These are phyloP conservation scores for Dascyllus trimaculatus DNA, from an alignment of 2,113 vertebrate species.

Conservation along the genomic window DNA sequence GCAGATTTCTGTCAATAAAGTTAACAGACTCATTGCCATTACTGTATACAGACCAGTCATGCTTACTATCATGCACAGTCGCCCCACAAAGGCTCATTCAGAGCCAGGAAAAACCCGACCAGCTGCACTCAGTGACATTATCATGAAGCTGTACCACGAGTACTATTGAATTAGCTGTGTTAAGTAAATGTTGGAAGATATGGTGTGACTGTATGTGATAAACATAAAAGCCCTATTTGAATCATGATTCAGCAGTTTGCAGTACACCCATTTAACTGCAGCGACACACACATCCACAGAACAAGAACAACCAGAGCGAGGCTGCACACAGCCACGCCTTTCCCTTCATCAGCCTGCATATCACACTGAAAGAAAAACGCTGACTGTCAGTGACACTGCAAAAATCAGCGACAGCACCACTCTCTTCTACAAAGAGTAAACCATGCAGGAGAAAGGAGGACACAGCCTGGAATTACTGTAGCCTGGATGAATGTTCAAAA, in stretches of 20 bases:
- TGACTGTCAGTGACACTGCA: conserved; percentile 79
- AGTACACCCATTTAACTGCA: neutral
- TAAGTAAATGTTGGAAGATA: neutral
- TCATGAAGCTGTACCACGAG: neutral
- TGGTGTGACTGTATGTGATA: neutral
- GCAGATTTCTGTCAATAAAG: no score
- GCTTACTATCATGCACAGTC: no score
- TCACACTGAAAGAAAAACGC: conserved; percentile 72
- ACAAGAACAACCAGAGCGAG: conserved; percentile 9
- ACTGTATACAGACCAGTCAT: no score
- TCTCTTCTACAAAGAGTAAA: conserved; percentile 29
- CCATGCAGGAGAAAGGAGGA: neutral
- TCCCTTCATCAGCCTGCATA: conserved; percentile 15
- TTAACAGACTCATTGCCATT: no score
- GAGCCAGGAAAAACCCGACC: neutral
- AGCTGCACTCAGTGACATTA: neutral
- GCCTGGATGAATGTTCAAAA: neutral
- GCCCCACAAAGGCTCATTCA: no score
- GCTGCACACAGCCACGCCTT: conserved; percentile 16
- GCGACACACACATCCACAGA: neutral
- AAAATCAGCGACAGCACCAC: conserved; percentile 45
- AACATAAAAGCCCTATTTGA: neutral
- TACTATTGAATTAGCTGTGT: neutral
- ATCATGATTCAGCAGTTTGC: neutral
- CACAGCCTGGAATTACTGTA: neutral